Evolutionary conservation across 2,113 vertebrate genomes (phyloP).

Genomic region (Callorhinus ursinus): DNA sequence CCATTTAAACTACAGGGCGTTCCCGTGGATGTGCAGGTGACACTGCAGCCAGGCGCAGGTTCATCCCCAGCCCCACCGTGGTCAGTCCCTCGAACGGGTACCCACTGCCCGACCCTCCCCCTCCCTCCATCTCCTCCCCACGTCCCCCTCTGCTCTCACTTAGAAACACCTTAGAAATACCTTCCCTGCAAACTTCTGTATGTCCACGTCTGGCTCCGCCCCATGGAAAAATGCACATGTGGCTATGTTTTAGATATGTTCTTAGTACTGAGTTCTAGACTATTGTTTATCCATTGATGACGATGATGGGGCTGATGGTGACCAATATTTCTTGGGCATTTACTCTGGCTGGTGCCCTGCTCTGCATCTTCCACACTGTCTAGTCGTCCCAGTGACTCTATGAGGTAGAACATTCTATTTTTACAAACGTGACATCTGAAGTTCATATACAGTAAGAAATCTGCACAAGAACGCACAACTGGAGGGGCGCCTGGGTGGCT

Average conservation of each 20-base stretch:
- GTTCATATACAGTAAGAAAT: not conserved
- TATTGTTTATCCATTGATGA: not conserved
- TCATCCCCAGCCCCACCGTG: not conserved
- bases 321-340: not conserved
- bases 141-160: not conserved
- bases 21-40: accelerated
- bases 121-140: not conserved
- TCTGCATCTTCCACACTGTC: no score
- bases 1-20: not conserved
- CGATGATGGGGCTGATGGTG: not conserved
- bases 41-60: not conserved
- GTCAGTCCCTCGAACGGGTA: not conserved
- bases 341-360: not conserved
- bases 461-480: not conserved
- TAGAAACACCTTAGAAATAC: not conserved
- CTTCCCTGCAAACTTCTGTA: not conserved
- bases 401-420: not conserved
- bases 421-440: not conserved
- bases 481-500: not conserved
- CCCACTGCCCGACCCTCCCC: not conserved
- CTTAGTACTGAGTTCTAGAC: not conserved
- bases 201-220: not conserved
- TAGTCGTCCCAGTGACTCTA: not conserved
- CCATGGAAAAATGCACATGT: not conserved
- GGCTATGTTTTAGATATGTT: not conserved